phyloP scores from a whole-genome alignment of 1,140 invertebrate species.

The Tetranychus cinnabarinus region DNA sequence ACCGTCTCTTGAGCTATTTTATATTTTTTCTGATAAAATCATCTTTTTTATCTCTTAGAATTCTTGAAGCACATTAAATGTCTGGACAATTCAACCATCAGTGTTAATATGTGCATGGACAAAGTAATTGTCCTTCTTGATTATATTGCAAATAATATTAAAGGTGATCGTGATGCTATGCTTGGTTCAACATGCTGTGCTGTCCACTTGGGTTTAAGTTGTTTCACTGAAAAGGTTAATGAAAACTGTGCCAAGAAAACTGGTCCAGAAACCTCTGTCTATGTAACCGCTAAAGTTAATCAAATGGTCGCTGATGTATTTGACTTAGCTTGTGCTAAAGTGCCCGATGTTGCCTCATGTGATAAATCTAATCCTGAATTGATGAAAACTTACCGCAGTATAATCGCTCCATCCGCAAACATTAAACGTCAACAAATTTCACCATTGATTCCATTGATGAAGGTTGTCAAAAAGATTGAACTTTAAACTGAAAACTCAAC shows the following conservation, averaged over 20 bases:
- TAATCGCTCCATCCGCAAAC: background rate
- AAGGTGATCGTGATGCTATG: background rate
- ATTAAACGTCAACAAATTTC: background rate
- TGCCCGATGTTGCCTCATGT: background rate
- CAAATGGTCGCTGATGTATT: background rate
- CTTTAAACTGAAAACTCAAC: background rate
- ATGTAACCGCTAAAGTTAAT: background rate
- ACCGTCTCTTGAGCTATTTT: background rate
- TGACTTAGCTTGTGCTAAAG: background rate
- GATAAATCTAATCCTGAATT: background rate
- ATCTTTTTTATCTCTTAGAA: background rate
- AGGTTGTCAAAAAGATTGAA: background rate
- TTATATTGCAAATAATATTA: background rate
- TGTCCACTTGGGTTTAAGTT: background rate
- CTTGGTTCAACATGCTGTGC: background rate
- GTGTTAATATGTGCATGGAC: background rate
- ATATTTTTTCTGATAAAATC: background rate
- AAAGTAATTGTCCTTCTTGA: background rate
- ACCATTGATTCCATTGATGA: background rate
- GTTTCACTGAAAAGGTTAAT: background rate
- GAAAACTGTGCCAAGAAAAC: background rate
- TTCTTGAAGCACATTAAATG: background rate
- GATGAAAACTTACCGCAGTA: background rate
- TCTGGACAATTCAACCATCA: background rate
- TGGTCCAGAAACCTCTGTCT: background rate